Percentiles rank a stretch among this genome's conserved stretches.
phyloP scores from a whole-genome alignment of 2,888 invertebrate genomes.

The Callinectes sapidus region DNA sequence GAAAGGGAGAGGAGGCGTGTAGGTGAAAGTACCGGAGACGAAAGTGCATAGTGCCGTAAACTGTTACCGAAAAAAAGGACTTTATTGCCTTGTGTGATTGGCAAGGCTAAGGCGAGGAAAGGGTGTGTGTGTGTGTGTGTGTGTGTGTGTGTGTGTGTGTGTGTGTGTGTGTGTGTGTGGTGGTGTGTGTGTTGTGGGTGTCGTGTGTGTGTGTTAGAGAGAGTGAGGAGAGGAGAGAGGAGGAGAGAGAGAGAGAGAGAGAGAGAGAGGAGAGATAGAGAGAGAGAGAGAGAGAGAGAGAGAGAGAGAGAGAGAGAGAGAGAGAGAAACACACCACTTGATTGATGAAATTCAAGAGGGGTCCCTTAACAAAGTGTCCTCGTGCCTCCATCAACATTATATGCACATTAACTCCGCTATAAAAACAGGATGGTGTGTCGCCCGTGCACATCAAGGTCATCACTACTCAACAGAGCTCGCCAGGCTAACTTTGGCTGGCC shows the following conservation, averaged over 20 bases:
- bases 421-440: not conserved
- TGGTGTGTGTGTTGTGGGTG: too few species aligned
- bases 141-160: too few species aligned
- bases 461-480: not conserved
- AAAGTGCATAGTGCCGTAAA: not conserved
- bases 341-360: not conserved
- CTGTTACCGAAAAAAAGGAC: not conserved
- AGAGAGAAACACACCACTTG: not conserved
- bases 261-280: not conserved
- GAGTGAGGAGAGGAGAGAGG: too few species aligned
- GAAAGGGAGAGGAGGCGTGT: not conserved
- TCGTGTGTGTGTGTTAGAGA: too few species aligned
- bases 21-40: not conserved
- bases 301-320: not conserved
- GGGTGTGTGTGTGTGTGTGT: not conserved
- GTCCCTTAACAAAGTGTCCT: not conserved
- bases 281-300: not conserved
- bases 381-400: not conserved
- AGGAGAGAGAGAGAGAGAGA: not conserved
- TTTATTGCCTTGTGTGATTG: not conserved
- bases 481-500: not conserved
- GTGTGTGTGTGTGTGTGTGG: too few species aligned
- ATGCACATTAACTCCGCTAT: not conserved
- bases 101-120: not conserved
- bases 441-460: not conserved